Base-by-base conservation (phyloP, 2,113 vertebrate genomes). In the Dicentrarchus labrax region DNA sequence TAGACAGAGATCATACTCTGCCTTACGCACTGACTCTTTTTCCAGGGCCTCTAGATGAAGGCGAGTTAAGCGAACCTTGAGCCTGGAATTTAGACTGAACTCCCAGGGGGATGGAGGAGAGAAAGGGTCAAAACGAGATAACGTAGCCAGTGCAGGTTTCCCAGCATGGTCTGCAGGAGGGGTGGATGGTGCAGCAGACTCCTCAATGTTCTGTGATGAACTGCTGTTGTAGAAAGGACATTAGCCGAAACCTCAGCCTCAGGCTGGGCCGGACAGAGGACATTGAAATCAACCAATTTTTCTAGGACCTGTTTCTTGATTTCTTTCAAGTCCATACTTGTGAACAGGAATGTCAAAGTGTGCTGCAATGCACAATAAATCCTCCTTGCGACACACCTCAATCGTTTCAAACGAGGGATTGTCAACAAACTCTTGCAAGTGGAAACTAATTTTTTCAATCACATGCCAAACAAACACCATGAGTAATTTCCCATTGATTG, bases 121-220 rank as follows among this genome's bases (percentile, higher is more conserved):
- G 5, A 54, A 50, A 53, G 67, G 45, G 12, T 70, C 67, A 53
- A 70, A 53, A 70, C 15, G 48, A 53, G 67, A 48, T 11, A 38
- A 53, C 4, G 48, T 70, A 15, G 48, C 15, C 10, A 24, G 24
- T 11, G 43, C 43, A 38, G 47, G 3, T 13, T 4, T 21, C 22
- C 6, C 51, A 30, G 24, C 12, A 1, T 15, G 2, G 5, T 30
- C 56, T 6, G 4, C 24, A 8, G 11, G 53, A 30, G 56, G 56
- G 15, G 56, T 59, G 3, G 12, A 9, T 3, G 6, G 56, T 15
- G 6, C 8, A 8, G 1, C 51, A 3, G 5, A 6, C 1, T 56
- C n/a, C 21, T 5, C 54, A 4, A 12, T 5, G 5, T 1, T 22
- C n/a, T 22, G 6, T 5, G 12, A 5, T 1, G 10, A 22, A 56